Conservation (phyloP, 30 jellyfish, hydroid and myxozoan species). For the Phacellophora camtschatica region DNA sequence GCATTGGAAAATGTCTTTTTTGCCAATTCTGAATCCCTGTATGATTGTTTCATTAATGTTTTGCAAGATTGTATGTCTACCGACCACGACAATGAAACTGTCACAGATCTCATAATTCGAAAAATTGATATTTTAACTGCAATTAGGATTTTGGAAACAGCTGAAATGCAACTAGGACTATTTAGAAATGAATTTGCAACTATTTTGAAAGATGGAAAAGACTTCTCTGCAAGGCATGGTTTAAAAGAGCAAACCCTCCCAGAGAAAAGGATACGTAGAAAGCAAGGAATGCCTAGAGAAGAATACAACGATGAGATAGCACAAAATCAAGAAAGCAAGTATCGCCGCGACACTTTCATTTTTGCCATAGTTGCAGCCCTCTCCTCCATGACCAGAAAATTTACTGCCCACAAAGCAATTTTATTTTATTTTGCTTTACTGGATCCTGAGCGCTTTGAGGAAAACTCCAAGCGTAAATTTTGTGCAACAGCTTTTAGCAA, state of each 20-base stretch:
- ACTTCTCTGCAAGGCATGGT: slow-evolving; percentile 3
- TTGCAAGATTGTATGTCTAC: background rate
- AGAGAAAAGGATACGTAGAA: background rate
- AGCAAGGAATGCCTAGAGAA: background rate
- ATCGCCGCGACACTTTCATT: slow-evolving; percentile 4
- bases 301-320: background rate
- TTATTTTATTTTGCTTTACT: slow-evolving; percentile 1
- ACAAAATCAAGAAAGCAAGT: background rate
- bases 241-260: background rate
- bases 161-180: background rate
- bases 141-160: background rate
- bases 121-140: slow-evolving; percentile 26
- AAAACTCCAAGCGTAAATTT: no score
- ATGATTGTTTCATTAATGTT: background rate
- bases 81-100: background rate
- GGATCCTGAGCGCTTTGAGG: slow-evolving; percentile 25
- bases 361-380: background rate
- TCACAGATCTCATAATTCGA: background rate
- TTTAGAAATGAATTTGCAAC: background rate
- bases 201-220: background rate
- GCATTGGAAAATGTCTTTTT: slow-evolving; percentile 6
- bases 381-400: background rate
- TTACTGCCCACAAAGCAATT: slow-evolving; percentile 8
- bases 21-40: background rate
- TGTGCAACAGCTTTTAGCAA: background rate